Percentiles rank a stretch among this genome's conserved stretches.
Conservation (phyloP, 2,113 vertebrate species). For the Chloebia gouldiae region DNA sequence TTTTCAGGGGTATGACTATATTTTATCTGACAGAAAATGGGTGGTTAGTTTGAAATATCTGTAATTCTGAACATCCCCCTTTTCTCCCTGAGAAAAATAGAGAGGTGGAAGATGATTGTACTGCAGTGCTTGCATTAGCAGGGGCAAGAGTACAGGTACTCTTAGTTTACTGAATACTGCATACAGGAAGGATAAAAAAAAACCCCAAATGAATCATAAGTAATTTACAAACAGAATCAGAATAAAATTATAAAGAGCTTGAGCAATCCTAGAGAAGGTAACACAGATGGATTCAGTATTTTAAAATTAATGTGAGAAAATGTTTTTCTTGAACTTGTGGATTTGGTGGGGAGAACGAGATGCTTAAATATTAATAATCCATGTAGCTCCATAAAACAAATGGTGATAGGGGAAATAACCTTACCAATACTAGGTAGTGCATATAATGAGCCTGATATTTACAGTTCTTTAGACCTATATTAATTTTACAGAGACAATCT, state of each 20-base stretch:
- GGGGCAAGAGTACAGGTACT: background rate
- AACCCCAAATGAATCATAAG: background rate
- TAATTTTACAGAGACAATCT: slow-evolving; percentile 16
- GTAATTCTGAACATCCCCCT: background rate
- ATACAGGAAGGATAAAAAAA: background rate
- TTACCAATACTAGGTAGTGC: background rate
- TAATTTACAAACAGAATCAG: slow-evolving; percentile 5
- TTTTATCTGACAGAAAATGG: slow-evolving; percentile 41
- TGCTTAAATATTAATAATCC: slow-evolving; percentile 17
- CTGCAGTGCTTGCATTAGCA: background rate
- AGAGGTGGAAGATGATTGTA: background rate
- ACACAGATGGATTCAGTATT: background rate
- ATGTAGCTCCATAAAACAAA: background rate
- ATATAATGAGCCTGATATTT: slow-evolving; percentile 43
- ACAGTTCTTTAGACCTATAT: slow-evolving; percentile 31
- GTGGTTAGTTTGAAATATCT: slow-evolving; percentile 50
- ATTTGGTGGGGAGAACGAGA: background rate
- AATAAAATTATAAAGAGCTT: background rate
- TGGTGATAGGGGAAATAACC: slow-evolving; percentile 19
- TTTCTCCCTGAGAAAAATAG: slow-evolving; percentile 17
- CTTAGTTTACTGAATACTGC: background rate
- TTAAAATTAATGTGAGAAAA: background rate
- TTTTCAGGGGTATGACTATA: slow-evolving; percentile 38
- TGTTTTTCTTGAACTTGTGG: background rate
- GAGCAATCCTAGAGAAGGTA: background rate